Base-by-base conservation (phyloP, 2,888 invertebrate genomes). In the Pomacea canaliculata region DNA sequence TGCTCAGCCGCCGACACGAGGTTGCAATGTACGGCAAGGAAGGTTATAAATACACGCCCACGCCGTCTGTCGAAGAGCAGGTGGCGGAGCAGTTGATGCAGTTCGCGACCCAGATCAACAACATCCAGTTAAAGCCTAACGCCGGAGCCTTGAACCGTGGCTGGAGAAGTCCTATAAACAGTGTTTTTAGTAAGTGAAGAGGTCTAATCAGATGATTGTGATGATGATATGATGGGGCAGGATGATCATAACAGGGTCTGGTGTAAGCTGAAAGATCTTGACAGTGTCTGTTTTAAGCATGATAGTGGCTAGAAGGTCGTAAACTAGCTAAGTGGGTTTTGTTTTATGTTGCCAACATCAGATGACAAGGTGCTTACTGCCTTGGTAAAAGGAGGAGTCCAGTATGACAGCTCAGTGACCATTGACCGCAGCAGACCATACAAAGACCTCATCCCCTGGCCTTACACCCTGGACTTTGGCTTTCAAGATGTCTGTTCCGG, bases 371-470 rank as follows among this genome's bases (percentile, higher is more conserved):
- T 86, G 66, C 85, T 82, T 73, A 59, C 79, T 66, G 73, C 81
- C 10, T 72, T 88, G 23, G 66, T 76, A 51, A 70, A 81, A n/a
- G 60, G 79, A 18, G 78, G 77, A 2, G 80, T 85, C 13, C 19
- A 71, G 49, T 87, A 85, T 66, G 88, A 88, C 78, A 80, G 86
- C 18, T 85, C 86, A 9, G 68, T 81, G 80, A 62, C 81, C 18
- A 77, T 73, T 51, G 76, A 71, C 16, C 59, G 59, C 51, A 12
- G 23, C 5, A 59, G 46, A 46, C 13, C 62, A 9, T 19, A 37
- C 12, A 62, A 96, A 7, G 72, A 71, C 91, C 96, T 96, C 78
- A 96, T 96, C 18, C 94, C 96, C 5, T 97, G 97, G 97, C 97
- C 97, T 0, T 97, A 97, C 91, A 97, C 97, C 0, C 93, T 98